Base-by-base conservation (phyloP, 2,888 invertebrate genomes). In the Dromius quadrimaculatus region DNA sequence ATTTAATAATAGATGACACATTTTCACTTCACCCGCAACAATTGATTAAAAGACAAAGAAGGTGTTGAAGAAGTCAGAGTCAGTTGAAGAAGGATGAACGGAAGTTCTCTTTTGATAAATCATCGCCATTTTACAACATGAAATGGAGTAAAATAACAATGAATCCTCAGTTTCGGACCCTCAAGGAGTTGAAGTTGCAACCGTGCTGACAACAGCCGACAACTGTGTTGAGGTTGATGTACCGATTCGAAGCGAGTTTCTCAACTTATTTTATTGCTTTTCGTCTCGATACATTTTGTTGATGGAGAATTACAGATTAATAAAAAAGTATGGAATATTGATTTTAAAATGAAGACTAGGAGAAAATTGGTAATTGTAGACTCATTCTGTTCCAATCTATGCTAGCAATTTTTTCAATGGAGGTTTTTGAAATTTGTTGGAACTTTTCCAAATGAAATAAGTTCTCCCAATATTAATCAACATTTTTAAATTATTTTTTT, bases 1-100 rank as follows among this genome's bases (percentile, higher is more conserved):
- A 34, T 34, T 59, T 59, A 59, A 59, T 59, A 59, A 59, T 36
- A 59, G 59, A 36, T 36, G 59, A 59, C 59, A 59, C 59, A 59
- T 59, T 59, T 34, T 15, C 36, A 59, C 36, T 36, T 59, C n/a
- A n/a, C 4, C 6, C 19, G 59, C n/a, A 34, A 59, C 59, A 59
- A 59, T 59, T 59, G 59, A 59, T 59, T 59, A 59, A 34, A 34
- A 34, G 36, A 59, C 59, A 59, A 59, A 59, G 59, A 36, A 2
- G 20, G 34, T n/a, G 9, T n/a, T 59, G 13, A 57, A 36, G 19
- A n/a, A 17, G 36, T 15, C 28, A 11, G 50, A 15, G 9, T 11
- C 41, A 11, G n/a, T 36, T n/a, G n/a, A 36, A n/a, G 8, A 36
- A 11, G 36, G 36, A 36, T n/a, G n/a, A n/a, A n/a, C n/a, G 15